Evolutionary conservation across 2,888 invertebrate species (phyloP).

Genomic region (Pseudanteris insignis): DNA sequence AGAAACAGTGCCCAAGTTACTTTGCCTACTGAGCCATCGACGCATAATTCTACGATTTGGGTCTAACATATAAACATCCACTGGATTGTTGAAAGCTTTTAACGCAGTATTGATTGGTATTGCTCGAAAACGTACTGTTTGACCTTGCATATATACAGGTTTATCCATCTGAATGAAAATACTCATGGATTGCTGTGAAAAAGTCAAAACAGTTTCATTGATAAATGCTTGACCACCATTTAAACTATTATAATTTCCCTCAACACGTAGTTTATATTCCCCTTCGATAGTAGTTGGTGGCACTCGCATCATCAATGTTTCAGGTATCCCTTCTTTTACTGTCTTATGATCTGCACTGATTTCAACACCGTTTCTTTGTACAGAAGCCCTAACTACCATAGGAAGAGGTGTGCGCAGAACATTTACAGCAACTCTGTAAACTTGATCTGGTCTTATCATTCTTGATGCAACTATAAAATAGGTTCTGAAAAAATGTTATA

Average conservation of each 20-base stretch:
- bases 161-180: constrained; percentile 95
- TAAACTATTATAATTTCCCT: constrained; percentile 81
- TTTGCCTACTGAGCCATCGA: constrained; percentile 90
- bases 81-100: constrained; percentile 88
- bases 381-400: constrained; percentile 86
- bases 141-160: constrained; percentile 93
- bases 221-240: constrained; percentile 88
- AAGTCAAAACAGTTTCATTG: constrained; percentile 86
- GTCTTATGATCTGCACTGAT: constrained; percentile 83
- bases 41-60: constrained; percentile 88
- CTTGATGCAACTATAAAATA: constrained; percentile 93
- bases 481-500: constrained; percentile 71
- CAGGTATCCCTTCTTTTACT: constrained; percentile 86
- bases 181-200: constrained; percentile 91
- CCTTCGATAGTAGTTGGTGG: constrained; percentile 86
- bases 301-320: constrained; percentile 89
- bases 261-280: constrained; percentile 83
- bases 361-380: constrained; percentile 89
- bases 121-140: constrained; percentile 83
- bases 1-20: constrained; percentile 93
- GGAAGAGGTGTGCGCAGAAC: constrained; percentile 82
- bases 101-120: constrained; percentile 93
- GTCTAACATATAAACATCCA: constrained; percentile 92
- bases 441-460: constrained; percentile 90
- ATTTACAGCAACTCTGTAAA: constrained; percentile 87